Percentiles rank a stretch among this genome's conserved stretches.
phyloP scores from a whole-genome alignment of 2,888 invertebrate genomes.

The Ophion costatus region DNA sequence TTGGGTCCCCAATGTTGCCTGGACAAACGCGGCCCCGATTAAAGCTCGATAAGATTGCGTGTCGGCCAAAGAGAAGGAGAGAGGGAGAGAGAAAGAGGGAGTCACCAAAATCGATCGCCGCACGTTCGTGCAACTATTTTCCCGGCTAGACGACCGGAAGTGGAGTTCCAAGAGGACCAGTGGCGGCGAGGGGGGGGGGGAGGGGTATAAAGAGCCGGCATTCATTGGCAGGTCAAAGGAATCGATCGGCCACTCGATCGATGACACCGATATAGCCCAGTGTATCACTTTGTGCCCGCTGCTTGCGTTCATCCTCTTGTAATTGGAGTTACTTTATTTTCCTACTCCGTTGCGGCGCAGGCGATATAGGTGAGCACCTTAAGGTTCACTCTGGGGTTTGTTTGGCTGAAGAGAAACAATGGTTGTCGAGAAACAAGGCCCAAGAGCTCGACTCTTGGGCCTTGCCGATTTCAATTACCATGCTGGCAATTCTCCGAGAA shows the following conservation, averaged over 20 bases:
- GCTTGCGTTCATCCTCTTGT: not conserved
- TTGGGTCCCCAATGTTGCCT: not conserved
- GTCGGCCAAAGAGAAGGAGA: not conserved
- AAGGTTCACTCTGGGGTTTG: no score
- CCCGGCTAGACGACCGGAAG: slow-evolving; percentile 7
- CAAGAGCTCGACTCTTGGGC: no score
- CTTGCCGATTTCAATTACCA: slow-evolving; percentile 12
- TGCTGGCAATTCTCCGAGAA: not conserved
- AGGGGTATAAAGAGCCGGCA: not conserved
- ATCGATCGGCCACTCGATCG: slow-evolving; percentile 58
- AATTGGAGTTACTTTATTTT: not conserved
- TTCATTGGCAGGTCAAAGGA: slow-evolving; percentile 1
- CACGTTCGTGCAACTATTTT: not conserved
- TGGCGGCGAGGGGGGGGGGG: not conserved
- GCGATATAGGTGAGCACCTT: not conserved
- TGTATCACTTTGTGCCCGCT: not conserved
- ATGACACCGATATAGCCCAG: slow-evolving; percentile 53
- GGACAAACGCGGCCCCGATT: not conserved
- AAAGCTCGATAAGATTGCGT: not conserved
- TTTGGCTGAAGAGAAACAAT: slow-evolving; percentile 20
- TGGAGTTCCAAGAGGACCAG: not conserved
- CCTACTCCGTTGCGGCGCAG: not conserved
- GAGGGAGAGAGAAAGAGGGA: not conserved
- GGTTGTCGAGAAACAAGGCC: no score
- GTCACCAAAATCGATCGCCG: not conserved